Evolutionary conservation across 92 coral and sea anemone species (phyloP).

Genomic region (Palythoa grandiflora): DNA sequence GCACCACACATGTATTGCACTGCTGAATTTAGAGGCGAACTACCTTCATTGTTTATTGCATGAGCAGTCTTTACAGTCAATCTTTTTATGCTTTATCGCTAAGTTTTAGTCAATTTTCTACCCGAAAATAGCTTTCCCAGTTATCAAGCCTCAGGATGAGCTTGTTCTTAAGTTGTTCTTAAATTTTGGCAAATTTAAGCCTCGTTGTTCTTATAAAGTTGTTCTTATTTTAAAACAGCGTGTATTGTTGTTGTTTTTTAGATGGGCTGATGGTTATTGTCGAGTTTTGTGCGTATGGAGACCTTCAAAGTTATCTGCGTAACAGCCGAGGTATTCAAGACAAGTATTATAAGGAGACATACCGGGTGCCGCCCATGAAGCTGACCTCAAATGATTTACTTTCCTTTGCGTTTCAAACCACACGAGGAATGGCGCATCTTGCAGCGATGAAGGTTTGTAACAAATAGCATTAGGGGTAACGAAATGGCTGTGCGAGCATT

Average conservation of each 20-base stretch:
- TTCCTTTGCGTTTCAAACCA: slow-evolving; percentile 89
- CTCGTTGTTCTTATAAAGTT: too few species aligned
- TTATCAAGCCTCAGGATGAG: too few species aligned
- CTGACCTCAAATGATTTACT: slow-evolving; percentile 87
- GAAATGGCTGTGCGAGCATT: not conserved
- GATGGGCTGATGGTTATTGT: slow-evolving; percentile 98
- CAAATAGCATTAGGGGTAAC: not conserved
- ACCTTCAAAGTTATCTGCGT: slow-evolving; percentile 95
- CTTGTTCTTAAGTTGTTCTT: too few species aligned
- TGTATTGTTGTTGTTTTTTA: not conserved
- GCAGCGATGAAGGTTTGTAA: slow-evolving; percentile 90
- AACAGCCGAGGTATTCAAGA: slow-evolving; percentile 97
- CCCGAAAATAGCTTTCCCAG: too few species aligned
- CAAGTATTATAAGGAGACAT: slow-evolving; percentile 92
- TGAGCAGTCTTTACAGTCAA: too few species aligned
- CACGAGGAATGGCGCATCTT: slow-evolving; percentile 97
- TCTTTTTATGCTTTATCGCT: too few species aligned
- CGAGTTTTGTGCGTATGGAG: slow-evolving; percentile 95
- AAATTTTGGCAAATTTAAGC: too few species aligned
- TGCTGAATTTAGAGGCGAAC: too few species aligned
- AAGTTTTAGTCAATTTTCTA: too few species aligned
- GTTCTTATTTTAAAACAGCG: too few species aligned
- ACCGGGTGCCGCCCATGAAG: slow-evolving; percentile 84
- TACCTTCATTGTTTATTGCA: too few species aligned
- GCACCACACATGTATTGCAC: too few species aligned